Conservation (phyloP, 2,888 invertebrate species). For the Ceramica pisi region DNA sequence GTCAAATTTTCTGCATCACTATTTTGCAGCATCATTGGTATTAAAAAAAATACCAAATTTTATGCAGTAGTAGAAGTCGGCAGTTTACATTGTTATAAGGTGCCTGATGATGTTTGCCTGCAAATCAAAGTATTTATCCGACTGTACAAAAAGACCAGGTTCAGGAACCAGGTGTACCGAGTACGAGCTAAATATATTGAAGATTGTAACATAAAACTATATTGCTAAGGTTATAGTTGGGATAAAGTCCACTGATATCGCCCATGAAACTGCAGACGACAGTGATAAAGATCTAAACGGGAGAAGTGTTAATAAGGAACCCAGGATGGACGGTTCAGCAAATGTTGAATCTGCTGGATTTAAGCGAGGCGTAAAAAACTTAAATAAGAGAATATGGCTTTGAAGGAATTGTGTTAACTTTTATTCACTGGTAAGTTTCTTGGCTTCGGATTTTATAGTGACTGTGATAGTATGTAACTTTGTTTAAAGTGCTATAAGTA, state of each 20-base stretch:
- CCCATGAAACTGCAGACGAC: conserved; percentile 49
- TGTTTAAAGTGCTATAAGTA: background rate
- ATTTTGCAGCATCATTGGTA: background rate
- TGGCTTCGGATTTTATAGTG: conserved; percentile 11
- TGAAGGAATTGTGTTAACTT: conserved; percentile 9
- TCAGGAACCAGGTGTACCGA: conserved; percentile 29
- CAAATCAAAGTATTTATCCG: background rate
- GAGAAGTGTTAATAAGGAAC: conserved; percentile 41
- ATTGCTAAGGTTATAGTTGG: conserved; percentile 42
- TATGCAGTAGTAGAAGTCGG: too few species aligned
- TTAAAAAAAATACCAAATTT: background rate
- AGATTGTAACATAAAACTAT: conserved; percentile 47
- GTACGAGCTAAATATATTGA: conserved; percentile 36
- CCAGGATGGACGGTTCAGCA: conserved; percentile 28
- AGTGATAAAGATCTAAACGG: conserved; percentile 51
- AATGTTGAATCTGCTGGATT: conserved; percentile 44
- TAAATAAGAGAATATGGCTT: conserved; percentile 38
- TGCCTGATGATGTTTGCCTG: background rate
- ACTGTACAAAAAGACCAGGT: background rate
- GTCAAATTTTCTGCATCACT: background rate
- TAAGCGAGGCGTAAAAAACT: conserved; percentile 34
- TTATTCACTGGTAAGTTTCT: conserved; percentile 22
- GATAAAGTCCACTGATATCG: conserved; percentile 45
- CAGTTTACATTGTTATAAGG: too few species aligned
- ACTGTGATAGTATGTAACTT: background rate